phyloP scores from a whole-genome alignment of 2,113 vertebrate species.

The Archocentrus centrarchus region DNA sequence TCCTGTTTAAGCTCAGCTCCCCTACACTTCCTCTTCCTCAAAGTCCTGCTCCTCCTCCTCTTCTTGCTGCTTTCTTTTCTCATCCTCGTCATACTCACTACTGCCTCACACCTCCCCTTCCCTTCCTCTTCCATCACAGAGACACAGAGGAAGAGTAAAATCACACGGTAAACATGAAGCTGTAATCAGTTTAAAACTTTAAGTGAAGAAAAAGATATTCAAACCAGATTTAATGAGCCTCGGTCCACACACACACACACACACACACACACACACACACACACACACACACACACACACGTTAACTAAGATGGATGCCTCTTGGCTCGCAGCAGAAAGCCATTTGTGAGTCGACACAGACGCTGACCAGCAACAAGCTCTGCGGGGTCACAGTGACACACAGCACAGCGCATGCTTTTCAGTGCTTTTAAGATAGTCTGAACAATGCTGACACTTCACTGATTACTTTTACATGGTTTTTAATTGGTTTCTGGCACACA shows the following conservation, averaged over 20 bases:
- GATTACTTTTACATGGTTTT: neutral
- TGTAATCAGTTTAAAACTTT: neutral
- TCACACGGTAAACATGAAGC: neutral
- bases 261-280: constrained; percentile 12
- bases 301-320: constrained; percentile 53
- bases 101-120: constrained; percentile 39
- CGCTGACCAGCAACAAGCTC: constrained; percentile 21
- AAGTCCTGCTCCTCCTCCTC: constrained; percentile 20
- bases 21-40: constrained; percentile 59
- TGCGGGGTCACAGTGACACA: constrained; percentile 68
- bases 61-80: constrained; percentile 24
- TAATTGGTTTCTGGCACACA: neutral
- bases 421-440: constrained; percentile 24
- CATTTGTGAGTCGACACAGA: constrained; percentile 55
- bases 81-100: constrained; percentile 42
- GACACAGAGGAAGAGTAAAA: neutral
- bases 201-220: neutral
- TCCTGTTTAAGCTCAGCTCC: constrained; percentile 40
- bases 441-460: constrained; percentile 4
- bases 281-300: constrained; percentile 11
- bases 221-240: neutral
- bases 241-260: constrained; percentile 4
- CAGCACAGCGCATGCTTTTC: neutral
- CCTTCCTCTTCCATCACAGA: constrained; percentile 6
- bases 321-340: constrained; percentile 52